Percentiles rank a stretch among this genome's conserved stretches.
phyloP scores from a whole-genome alignment of 2,113 vertebrate genomes.

The Naja naja region DNA sequence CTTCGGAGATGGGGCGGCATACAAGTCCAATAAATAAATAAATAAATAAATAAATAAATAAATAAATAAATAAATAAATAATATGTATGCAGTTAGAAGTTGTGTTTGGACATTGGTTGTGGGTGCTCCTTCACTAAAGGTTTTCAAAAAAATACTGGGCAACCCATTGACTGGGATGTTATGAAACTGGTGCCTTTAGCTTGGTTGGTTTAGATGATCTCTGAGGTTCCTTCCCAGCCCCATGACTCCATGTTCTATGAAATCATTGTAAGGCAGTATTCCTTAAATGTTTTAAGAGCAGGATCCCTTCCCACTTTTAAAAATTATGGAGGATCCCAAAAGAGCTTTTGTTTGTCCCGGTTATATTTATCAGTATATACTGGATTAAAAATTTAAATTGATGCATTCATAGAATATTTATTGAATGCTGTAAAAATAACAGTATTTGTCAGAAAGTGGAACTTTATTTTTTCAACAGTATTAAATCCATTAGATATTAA shows the following conservation, averaged over 20 bases:
- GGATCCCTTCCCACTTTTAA: background rate
- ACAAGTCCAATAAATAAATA: too few relatives aligned
- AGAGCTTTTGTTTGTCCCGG: background rate
- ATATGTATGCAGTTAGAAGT: background rate
- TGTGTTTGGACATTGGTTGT: background rate
- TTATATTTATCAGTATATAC: background rate
- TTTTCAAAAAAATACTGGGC: background rate
- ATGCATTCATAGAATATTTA: background rate
- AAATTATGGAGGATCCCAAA: background rate
- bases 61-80: too few relatives aligned
- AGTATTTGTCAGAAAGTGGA: too few relatives aligned
- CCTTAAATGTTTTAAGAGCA: background rate
- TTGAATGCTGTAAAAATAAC: background rate
- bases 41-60: too few relatives aligned
- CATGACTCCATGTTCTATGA: background rate
- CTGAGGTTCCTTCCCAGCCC: background rate
- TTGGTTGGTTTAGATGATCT: background rate
- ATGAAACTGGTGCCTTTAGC: background rate
- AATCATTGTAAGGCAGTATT: background rate
- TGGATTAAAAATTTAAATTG: background rate
- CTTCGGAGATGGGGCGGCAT: too few relatives aligned
- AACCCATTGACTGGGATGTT: background rate
- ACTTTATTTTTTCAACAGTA: too few relatives aligned
- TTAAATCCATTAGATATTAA: background rate
- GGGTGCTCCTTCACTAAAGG: background rate